A percentile compares a stretch with the other conserved stretches of the same genome.
Evolutionary conservation across 1,140 invertebrate species (phyloP).

Genomic region (Neomicropteryx cornuta): DNA sequence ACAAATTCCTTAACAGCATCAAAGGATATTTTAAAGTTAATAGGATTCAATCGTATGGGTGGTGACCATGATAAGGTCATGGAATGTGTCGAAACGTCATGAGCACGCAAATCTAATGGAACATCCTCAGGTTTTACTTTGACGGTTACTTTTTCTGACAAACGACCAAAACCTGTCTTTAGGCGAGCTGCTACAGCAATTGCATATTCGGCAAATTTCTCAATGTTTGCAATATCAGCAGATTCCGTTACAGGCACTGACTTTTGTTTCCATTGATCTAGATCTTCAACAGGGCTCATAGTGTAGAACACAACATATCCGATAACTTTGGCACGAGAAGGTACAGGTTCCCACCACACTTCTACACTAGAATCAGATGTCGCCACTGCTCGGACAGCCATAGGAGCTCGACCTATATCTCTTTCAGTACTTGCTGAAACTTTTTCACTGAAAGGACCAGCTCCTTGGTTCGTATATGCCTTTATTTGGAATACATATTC

Average conservation of each 20-base stretch:
- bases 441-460: conserved; percentile 83
- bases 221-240: conserved; percentile 80
- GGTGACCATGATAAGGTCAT: conserved; percentile 88
- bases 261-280: conserved; percentile 84
- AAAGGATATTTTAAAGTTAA: conserved; percentile 84
- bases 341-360: conserved; percentile 94
- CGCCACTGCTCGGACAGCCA: conserved; percentile 82
- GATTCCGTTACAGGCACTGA: conserved; percentile 77
- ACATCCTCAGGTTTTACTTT: conserved; percentile 88
- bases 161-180: conserved; percentile 54
- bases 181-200: conserved; percentile 83
- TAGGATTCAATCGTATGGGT: conserved; percentile 81
- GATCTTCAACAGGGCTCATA: conserved; percentile 83
- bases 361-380: conserved; percentile 86
- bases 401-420: conserved; percentile 81
- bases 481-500: conserved; percentile 91
- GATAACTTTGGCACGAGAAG: conserved; percentile 67
- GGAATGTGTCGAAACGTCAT: conserved; percentile 79
- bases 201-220: conserved; percentile 85
- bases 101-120: conserved; percentile 72
- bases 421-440: conserved; percentile 74
- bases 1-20: conserved; percentile 92
- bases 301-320: conserved; percentile 93
- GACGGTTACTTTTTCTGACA: conserved; percentile 72
- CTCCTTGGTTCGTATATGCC: conserved; percentile 80